Evolutionary conservation across 2,113 vertebrate genomes (phyloP).

Genomic region (Benthochromis sp.): DNA sequence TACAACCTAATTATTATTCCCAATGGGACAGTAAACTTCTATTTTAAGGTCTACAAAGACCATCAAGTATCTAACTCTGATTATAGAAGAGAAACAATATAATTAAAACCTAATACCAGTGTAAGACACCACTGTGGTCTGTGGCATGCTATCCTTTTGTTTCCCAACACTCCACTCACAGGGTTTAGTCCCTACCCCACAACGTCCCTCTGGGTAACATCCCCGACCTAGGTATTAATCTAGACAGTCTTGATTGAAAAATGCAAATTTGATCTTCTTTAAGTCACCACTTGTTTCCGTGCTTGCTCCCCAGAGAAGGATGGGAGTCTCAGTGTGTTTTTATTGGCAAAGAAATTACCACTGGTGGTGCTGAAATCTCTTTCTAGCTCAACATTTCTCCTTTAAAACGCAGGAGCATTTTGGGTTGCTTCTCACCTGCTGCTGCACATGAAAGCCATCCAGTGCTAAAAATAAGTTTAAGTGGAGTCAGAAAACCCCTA

Average conservation of each 20-base stretch:
- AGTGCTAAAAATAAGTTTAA: background rate
- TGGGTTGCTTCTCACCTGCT: background rate
- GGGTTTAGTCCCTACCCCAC: background rate
- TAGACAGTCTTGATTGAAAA: background rate
- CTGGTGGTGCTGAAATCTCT: background rate
- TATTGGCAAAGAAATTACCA: background rate
- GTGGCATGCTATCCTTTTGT: fast-evolving
- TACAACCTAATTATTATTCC: background rate
- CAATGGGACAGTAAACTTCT: background rate
- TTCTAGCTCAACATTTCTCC: background rate
- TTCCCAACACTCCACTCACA: background rate
- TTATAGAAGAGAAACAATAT: background rate
- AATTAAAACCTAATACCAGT: background rate
- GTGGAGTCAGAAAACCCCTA: fast-evolving
- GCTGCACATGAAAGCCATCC: background rate
- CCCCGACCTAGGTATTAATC: background rate
- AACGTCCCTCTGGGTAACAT: fast-evolving
- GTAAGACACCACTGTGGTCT: fast-evolving
- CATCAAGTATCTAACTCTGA: background rate
- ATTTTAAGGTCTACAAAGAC: background rate
- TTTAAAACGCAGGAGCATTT: background rate
- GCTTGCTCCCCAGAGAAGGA: background rate
- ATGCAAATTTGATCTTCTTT: background rate
- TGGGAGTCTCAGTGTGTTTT: background rate
- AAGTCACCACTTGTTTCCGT: background rate